Evolutionary conservation across 2,888 invertebrate genomes (phyloP).

Genomic region (Imbricaverruca yamaguchii): DNA sequence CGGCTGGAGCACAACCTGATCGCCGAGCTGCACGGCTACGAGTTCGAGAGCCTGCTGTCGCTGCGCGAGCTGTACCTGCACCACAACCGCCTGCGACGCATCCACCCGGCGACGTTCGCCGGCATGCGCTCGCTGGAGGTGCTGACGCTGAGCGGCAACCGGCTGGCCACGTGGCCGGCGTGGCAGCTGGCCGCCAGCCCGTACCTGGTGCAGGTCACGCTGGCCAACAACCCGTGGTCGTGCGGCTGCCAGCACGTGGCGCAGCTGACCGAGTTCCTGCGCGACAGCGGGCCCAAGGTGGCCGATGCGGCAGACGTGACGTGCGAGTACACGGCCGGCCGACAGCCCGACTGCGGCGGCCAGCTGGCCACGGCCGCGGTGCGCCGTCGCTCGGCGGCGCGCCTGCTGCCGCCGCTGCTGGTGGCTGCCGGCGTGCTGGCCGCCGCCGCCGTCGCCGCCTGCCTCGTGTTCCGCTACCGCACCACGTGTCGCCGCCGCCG

Average conservation of each 20-base stretch:
- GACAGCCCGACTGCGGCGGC: slow-evolving; percentile 41
- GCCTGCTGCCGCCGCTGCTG: slow-evolving; percentile 69
- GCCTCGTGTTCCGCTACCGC: slow-evolving; percentile 71
- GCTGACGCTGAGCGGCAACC: slow-evolving; percentile 74
- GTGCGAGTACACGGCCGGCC: slow-evolving; percentile 52
- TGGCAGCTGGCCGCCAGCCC: slow-evolving; percentile 75
- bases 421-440: slow-evolving; percentile 51
- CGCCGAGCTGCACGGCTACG: slow-evolving; percentile 68
- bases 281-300: slow-evolving; percentile 68
- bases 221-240: slow-evolving; percentile 80
- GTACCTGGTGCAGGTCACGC: slow-evolving; percentile 74
- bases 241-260: slow-evolving; percentile 75
- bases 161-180: slow-evolving; percentile 69
- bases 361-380: slow-evolving; percentile 30
- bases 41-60: slow-evolving; percentile 70
- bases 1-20: slow-evolving; percentile 83
- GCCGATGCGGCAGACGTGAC: slow-evolving; percentile 66
- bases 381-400: slow-evolving; percentile 65
- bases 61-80: slow-evolving; percentile 79
- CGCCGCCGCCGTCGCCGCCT: slow-evolving; percentile 61
- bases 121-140: slow-evolving; percentile 74
- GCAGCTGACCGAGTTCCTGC: slow-evolving; percentile 70
- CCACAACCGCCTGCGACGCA: slow-evolving; percentile 70
- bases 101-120: slow-evolving; percentile 77
- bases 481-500: slow-evolving; percentile 34